phyloP scores from a whole-genome alignment of 2,797 vertebrate species.

The Sebastes oblongus region DNA sequence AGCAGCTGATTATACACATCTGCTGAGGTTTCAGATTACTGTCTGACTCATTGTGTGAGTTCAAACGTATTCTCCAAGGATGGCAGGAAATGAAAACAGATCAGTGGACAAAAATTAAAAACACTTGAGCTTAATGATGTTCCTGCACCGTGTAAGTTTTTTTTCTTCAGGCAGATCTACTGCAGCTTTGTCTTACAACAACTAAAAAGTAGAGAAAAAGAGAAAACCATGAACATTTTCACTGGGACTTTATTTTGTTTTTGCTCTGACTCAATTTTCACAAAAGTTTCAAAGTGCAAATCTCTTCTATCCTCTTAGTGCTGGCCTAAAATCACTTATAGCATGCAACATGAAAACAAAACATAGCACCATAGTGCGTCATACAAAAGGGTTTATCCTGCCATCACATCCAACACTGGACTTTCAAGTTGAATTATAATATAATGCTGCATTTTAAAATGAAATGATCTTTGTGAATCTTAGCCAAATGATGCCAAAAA shows the following conservation, averaged over 20 bases:
- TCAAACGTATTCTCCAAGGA: conserved; percentile 23
- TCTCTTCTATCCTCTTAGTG: conserved; percentile 29
- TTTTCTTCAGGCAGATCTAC: neutral
- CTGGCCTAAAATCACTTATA: neutral
- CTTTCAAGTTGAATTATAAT: neutral
- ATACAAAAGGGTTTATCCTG: neutral
- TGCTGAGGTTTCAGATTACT: conserved; percentile 54
- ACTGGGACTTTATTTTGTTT: neutral
- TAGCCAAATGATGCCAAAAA: no score
- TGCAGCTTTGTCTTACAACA: neutral
- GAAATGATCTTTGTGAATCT: no score
- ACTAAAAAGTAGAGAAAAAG: neutral
- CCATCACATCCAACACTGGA: neutral
- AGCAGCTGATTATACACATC: conserved; percentile 61
- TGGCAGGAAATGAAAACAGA: conserved; percentile 26
- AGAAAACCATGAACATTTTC: neutral
- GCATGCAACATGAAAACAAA: neutral
- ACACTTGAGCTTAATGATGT: conserved; percentile 17
- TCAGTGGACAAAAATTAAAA: conserved; percentile 27
- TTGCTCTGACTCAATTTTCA: neutral
- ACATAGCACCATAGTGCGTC: neutral
- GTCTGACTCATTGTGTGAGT: conserved; percentile 19
- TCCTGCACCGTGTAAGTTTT: neutral
- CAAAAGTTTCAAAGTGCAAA: conserved; percentile 12
- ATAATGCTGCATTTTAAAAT: neutral